Conservation (phyloP, 2,888 invertebrate species). For the Drosophila suboccidentalis region DNA sequence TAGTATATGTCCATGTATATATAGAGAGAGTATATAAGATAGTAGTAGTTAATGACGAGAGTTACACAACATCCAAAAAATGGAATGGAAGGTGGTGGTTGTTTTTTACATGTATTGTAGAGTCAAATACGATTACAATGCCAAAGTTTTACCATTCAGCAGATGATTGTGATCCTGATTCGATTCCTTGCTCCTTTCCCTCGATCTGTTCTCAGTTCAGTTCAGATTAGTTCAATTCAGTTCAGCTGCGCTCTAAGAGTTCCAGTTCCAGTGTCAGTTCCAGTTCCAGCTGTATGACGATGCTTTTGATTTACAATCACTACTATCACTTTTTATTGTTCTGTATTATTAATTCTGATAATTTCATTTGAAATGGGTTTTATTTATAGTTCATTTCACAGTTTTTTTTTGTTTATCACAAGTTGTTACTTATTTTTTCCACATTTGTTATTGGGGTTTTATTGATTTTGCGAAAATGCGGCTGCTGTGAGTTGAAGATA, state of each 20-base stretch:
- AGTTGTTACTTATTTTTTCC: conserved; percentile 49
- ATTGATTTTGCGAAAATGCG: conserved; percentile 77
- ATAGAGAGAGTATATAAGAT: conserved; percentile 30
- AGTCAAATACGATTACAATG: conserved; percentile 59
- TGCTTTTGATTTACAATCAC: conserved; percentile 15
- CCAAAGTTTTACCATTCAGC: conserved; percentile 73
- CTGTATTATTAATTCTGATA: conserved; percentile 18
- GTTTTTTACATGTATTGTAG: conserved; percentile 33
- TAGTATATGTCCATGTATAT: conserved; percentile 59
- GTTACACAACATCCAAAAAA: conserved; percentile 78
- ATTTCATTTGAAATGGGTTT: conserved; percentile 23
- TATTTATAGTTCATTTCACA: conserved; percentile 31
- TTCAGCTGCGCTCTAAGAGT: conserved; percentile 14
- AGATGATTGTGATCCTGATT: conserved; percentile 30
- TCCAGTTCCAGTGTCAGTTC: not conserved
- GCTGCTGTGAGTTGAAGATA: conserved; percentile 68
- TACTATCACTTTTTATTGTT: conserved; percentile 47
- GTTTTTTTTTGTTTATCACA: conserved; percentile 31
- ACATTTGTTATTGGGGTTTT: conserved; percentile 58
- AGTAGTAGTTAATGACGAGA: conserved; percentile 71
- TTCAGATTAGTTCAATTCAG: conserved; percentile 38
- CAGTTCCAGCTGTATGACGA: conserved; percentile 9
- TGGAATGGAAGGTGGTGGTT: conserved; percentile 52
- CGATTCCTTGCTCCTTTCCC: not conserved
- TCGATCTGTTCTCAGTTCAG: conserved; percentile 23